Evolutionary conservation across 2,113 vertebrate species (phyloP).

Genomic region (Pantherophis guttatus): DNA sequence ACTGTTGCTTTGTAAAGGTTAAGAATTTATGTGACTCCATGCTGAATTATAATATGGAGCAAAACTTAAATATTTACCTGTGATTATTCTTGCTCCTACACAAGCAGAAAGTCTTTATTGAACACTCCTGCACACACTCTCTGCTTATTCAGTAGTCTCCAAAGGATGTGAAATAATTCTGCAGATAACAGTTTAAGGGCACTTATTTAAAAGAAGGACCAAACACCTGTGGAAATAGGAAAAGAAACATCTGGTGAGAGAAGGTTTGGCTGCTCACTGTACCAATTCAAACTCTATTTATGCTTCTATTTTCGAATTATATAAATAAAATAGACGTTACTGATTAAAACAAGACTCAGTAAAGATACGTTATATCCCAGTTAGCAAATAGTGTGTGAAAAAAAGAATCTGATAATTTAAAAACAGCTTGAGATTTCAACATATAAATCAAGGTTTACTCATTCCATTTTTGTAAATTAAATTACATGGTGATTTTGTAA

Average conservation of each 20-base stretch:
- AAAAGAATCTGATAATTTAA: background rate
- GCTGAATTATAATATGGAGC: background rate
- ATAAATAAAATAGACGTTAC: slow-evolving; percentile 46
- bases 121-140: background rate
- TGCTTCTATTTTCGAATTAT: slow-evolving; percentile 37
- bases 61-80: background rate
- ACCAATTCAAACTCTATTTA: slow-evolving; percentile 41
- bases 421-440: slow-evolving; percentile 16
- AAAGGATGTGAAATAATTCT: background rate
- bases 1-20: background rate
- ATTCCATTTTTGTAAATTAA: slow-evolving; percentile 35
- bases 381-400: background rate
- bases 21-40: background rate
- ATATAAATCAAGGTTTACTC: slow-evolving; percentile 16
- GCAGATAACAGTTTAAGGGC: background rate
- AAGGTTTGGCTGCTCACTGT: slow-evolving; percentile 41
- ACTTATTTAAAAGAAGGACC: slow-evolving; percentile 13
- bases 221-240: slow-evolving; percentile 43
- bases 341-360: slow-evolving; percentile 44
- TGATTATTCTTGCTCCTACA: background rate
- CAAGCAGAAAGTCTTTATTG: background rate
- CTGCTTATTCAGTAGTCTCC: background rate
- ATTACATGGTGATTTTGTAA: slow-evolving; percentile 14
- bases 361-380: slow-evolving; percentile 25
- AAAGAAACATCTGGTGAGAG: slow-evolving; percentile 46